A percentile compares a stretch with the other conserved stretches of the same genome.
phyloP scores from a whole-genome alignment of 2,888 invertebrate species.

The Dascillus cervinus region DNA sequence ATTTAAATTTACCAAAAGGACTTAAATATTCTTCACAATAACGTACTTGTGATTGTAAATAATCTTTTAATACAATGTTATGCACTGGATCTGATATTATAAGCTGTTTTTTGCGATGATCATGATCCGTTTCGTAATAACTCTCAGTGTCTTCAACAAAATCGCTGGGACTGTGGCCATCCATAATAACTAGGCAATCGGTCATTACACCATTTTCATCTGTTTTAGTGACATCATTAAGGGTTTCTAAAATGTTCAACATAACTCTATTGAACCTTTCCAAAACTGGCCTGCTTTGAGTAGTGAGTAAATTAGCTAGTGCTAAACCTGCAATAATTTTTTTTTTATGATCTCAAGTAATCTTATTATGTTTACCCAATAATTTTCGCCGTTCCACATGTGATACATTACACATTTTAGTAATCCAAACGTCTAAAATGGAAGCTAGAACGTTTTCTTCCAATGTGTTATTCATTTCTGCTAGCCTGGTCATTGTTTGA shows the following conservation, averaged over 20 bases:
- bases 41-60: constrained; percentile 61
- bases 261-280: constrained; percentile 67
- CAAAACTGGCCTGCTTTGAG: constrained; percentile 60
- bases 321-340: constrained; percentile 42
- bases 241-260: constrained; percentile 64
- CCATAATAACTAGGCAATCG: constrained; percentile 36
- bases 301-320: constrained; percentile 60
- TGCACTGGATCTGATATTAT: constrained; percentile 73
- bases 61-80: constrained; percentile 64
- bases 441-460: constrained; percentile 61
- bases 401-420: constrained; percentile 68
- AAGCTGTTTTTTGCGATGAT: constrained; percentile 60
- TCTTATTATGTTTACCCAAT: constrained; percentile 47
- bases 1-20: constrained; percentile 1
- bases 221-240: constrained; percentile 71
- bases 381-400: constrained; percentile 78
- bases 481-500: constrained; percentile 46
- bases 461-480: constrained; percentile 41
- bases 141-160: constrained; percentile 53
- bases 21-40: neutral
- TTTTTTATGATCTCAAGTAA: constrained; percentile 4
- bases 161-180: constrained; percentile 41
- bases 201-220: constrained; percentile 52
- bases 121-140: constrained; percentile 63
- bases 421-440: constrained; percentile 71